Percentiles rank a stretch among this genome's conserved stretches.
Evolutionary conservation across 2,113 vertebrate species (phyloP).

Genomic region (Dendropsophus ebraccatus): DNA sequence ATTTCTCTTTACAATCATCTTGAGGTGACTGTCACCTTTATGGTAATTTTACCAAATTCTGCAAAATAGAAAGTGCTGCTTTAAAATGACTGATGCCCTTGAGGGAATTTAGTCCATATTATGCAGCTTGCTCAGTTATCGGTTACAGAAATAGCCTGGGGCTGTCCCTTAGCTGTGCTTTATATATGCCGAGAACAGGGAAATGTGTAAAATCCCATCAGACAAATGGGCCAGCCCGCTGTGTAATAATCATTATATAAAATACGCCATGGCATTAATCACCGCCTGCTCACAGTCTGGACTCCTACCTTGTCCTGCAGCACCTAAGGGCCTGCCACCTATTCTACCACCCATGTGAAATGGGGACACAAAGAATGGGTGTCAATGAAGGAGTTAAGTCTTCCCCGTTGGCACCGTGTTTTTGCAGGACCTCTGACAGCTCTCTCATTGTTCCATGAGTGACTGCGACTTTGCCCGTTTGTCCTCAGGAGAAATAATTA

Average conservation of each 20-base stretch:
- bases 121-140: conserved; percentile 16
- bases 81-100: background rate
- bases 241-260: background rate
- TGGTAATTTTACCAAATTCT: conserved; percentile 11
- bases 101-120: background rate
- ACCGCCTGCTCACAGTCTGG: background rate
- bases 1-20: background rate
- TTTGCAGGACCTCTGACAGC: background rate
- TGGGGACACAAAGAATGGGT: no score
- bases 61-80: background rate
- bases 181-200: background rate
- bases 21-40: conserved; percentile 1
- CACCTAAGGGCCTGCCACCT: background rate
- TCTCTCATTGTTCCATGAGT: background rate
- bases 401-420: background rate
- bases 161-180: background rate
- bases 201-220: conserved; percentile 24
- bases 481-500: conserved; percentile 67
- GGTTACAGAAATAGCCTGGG: conserved; percentile 8
- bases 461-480: conserved; percentile 51
- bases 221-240: conserved; percentile 3
- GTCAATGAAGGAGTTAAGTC: background rate
- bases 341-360: background rate
- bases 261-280: background rate
- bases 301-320: background rate